Percentiles rank a stretch among this genome's conserved stretches.
Evolutionary conservation across 2,797 vertebrate genomes (phyloP).

Genomic region (Strix occidentalis): DNA sequence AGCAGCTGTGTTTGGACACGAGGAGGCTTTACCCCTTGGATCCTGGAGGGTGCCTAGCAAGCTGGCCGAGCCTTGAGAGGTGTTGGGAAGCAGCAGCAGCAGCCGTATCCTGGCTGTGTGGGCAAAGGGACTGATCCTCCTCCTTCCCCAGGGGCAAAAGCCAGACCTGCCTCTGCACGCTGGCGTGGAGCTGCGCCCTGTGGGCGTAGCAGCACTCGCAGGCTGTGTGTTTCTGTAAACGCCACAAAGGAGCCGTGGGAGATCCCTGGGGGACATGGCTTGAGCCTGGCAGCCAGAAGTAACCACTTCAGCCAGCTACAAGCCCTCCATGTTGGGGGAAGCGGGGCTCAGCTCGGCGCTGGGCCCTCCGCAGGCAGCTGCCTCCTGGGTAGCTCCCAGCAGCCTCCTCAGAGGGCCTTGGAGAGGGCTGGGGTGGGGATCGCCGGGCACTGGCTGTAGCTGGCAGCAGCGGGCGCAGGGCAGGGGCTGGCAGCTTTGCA

Average conservation of each 20-base stretch:
- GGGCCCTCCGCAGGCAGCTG: background rate
- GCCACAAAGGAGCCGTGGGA: background rate
- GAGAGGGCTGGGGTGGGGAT: background rate
- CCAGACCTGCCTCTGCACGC: background rate
- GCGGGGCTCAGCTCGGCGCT: background rate
- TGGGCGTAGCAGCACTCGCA: background rate
- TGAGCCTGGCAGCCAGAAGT: background rate
- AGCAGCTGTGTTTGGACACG: background rate
- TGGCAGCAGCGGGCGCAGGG: background rate
- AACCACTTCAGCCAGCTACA: background rate
- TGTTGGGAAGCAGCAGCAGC: background rate
- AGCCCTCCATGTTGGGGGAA: accelerated
- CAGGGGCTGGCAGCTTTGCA: background rate
- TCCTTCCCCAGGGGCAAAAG: background rate
- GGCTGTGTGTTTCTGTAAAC: accelerated
- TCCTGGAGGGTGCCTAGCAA: accelerated
- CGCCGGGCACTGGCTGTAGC: accelerated
- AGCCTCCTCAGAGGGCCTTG: background rate
- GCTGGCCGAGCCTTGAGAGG: background rate
- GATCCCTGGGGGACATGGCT: accelerated
- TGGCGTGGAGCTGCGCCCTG: background rate
- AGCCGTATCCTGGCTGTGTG: background rate
- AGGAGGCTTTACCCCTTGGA: background rate
- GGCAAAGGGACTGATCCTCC: background rate
- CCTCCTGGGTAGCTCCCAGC: background rate